Base-by-base conservation (phyloP, 1,140 invertebrate genomes). In the Tribolium castaneum region DNA sequence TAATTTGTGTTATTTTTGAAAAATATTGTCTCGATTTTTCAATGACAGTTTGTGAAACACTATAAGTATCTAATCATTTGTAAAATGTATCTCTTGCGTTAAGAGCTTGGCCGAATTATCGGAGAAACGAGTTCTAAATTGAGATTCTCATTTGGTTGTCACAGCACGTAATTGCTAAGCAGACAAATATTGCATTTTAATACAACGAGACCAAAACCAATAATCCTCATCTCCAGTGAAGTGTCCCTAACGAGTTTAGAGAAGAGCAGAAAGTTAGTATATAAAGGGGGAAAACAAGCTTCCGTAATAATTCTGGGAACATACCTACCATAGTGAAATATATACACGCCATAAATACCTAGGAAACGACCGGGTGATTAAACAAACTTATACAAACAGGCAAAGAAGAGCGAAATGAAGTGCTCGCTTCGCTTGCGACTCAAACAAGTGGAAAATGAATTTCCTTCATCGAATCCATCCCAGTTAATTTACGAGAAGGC, bases 391-490 rank as follows among this genome's bases (percentile, higher is more conserved):
- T 76, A 78, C 70, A 78, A 81, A 75, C 78, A 75, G 62, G 71
- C 56, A 75, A 78, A 81, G 78, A 77, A 79, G 71, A 62, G 56
- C 76, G 82, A 78, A 83, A 80, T 81, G 80, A 82, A 80, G 80
- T 80, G 81, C 75, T 79, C 84, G 85, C 83, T 84, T 78, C 80
- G 83, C 81, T 85, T 81, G 82, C 81, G 80, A 83, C 80, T 80
- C 85, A 86, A 86, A 86, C 85, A 86, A 85, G 79, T 83, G 85
- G 85, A 86, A 86, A 86, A 86, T 86, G 85, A 86, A 86, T 86
- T 86, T 86, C 85, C 85, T 86, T 86, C 85, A 86, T 86, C 84
- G 84, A 81, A 85, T 85, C 84, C 84, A 86, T 85, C 81, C 84
- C 82, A 86, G 84, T 85, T 86, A 86, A 86, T 86, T 86, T 86